Conservation (phyloP, 2,888 invertebrate species). For the Trissoscelio sp. region DNA sequence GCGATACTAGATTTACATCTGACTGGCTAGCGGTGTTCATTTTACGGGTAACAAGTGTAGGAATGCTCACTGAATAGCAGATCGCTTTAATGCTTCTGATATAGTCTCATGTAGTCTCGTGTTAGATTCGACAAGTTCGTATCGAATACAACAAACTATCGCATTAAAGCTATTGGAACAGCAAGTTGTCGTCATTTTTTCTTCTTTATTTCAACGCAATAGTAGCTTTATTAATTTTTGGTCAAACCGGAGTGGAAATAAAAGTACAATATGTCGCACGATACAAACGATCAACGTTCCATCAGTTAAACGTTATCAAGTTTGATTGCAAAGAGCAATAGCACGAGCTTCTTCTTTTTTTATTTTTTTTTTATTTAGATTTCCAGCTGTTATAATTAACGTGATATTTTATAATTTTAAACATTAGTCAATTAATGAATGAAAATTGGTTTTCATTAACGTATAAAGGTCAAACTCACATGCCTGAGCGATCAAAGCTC, state of each 20-base stretch:
- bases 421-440: conserved; percentile 30
- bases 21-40: background rate
- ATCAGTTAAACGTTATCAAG: no score
- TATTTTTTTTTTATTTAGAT: background rate
- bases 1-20: background rate
- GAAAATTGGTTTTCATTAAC: conserved; percentile 34
- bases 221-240: no score
- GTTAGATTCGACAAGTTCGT: background rate
- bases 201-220: no score
- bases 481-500: conserved; percentile 42
- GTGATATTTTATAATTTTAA: conserved; percentile 17
- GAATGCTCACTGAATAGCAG: background rate
- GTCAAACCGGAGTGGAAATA: no score
- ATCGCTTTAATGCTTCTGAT: conserved; percentile 1
- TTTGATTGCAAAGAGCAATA: background rate
- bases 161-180: no score
- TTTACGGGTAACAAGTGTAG: background rate
- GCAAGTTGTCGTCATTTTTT: no score
- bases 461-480: conserved; percentile 42
- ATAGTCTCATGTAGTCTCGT: background rate
- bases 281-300: no score
- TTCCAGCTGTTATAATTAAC: background rate
- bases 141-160: background rate
- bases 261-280: no score
- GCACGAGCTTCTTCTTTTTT: no score